Evolutionary conservation across 2,797 vertebrate species (phyloP), one percentile per base, ranked within the genome.

Genomic region (Sebastes matsubarae): DNA sequence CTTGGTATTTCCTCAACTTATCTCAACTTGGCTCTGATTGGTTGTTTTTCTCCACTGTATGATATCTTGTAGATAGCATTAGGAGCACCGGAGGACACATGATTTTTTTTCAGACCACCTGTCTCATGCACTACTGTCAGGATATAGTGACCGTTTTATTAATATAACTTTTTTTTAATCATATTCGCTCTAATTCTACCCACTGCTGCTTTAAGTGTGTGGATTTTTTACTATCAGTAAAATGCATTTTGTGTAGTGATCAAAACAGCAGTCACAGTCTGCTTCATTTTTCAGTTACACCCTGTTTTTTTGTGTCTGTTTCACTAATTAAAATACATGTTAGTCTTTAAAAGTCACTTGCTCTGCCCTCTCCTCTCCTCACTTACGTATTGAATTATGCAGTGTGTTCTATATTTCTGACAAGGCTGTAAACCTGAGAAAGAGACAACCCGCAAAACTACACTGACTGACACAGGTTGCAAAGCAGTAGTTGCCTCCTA

Each of bases 301-400:
- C 64, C 7, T n/a, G 42, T n/a, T 20, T 52, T 52, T 52, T 52
- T 38, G 0, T 76, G 46, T 73, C 38, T 59, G 50, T 67, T 65
- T 79, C 16, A 22, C 38, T 68, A 67, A 79, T 75, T 80, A 22
- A 79, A 66, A 63, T 65, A 25, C 27, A 27, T 67, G 24, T 25
- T 8, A n/a, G 65, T 76, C 52, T 70, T 74, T 18, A 54, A 34
- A 74, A 67, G 75, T 85, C n/a, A 57, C 46, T 83, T 24, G 11
- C 32, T 58, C 71, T 54, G 27, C 36, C 42, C 72, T 80, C 50
- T 36, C 42, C 72, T 80, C 46, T 75, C 18, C 66, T 67, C 64
- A 63, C 63, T 24, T 24, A 61, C 8, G 22, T 68, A 46, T 74
- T 87, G 30, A 84, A 86, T 90, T 63, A 88, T 85, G 72, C 78